Conservation (phyloP, 2,888 invertebrate species). For the Eupithecia subfuscata region DNA sequence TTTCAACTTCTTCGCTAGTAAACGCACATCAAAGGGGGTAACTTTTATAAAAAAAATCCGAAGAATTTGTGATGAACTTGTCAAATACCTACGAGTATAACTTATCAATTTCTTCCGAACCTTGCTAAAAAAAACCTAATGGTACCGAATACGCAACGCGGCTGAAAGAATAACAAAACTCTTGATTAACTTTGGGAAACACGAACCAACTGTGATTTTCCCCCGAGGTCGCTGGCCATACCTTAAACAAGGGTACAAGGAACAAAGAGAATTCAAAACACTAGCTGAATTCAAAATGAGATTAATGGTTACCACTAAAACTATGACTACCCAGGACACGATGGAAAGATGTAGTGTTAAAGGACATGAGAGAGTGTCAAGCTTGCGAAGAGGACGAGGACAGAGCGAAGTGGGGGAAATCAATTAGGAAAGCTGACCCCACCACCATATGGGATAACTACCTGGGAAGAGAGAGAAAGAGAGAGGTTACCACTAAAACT, state of each 20-base stretch:
- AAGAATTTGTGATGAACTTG: not conserved
- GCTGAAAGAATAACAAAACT: not conserved
- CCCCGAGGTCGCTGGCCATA: not conserved
- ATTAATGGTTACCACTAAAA: constrained; percentile 17
- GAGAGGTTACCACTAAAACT: constrained; percentile 19
- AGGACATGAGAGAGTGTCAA: no score
- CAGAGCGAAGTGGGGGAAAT: no score
- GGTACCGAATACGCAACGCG: not conserved
- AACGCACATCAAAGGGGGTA: no score
- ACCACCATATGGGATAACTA: no score
- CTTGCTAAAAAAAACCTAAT: not conserved
- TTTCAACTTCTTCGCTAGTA: no score
- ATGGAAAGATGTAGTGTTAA: no score
- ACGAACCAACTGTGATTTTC: not conserved
- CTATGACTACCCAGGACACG: no score
- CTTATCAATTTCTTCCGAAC: not conserved
- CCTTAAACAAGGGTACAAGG: not conserved
- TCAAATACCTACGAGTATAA: not conserved
- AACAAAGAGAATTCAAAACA: constrained; percentile 15
- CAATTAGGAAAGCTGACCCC: no score
- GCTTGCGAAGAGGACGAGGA: no score
- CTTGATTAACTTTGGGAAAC: not conserved
- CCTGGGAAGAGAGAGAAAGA: no score
- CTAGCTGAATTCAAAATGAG: constrained; percentile 25
- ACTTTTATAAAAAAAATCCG: no score